These are phyloP conservation scores for Imbricaverruca yamaguchii DNA, from an alignment of 2,888 invertebrate genomes.

Conservation along the genomic window DNA sequence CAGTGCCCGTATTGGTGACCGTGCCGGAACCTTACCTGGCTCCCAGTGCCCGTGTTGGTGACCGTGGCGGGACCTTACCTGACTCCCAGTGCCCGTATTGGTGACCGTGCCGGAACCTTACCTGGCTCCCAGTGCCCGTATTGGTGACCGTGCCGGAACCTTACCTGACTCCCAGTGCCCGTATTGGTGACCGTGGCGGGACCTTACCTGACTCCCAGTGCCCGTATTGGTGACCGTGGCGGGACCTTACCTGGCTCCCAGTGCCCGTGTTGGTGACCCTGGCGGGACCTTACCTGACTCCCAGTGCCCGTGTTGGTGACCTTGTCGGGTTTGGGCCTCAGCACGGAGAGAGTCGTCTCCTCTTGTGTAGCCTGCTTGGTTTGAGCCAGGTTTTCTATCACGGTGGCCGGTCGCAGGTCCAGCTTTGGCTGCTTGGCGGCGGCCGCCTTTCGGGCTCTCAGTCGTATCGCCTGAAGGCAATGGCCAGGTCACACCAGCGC, in stretches of 20 bases:
- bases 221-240: background rate
- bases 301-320: conserved; percentile 85
- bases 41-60: background rate
- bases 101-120: conserved; percentile 32
- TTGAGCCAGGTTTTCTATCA: conserved; percentile 79
- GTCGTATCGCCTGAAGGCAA: conserved; percentile 65
- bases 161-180: conserved; percentile 20
- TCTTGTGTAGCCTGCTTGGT: conserved; percentile 48
- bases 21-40: background rate
- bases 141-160: conserved; percentile 67
- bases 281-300: conserved; percentile 54
- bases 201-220: background rate
- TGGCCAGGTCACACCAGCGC: too few species aligned
- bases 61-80: background rate
- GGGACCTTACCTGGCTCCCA: background rate
- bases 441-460: conserved; percentile 70
- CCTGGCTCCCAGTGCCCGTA: conserved; percentile 82
- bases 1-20: background rate
- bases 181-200: background rate
- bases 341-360: conserved; percentile 8
- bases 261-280: background rate
- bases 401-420: conserved; percentile 63
- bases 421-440: conserved; percentile 67
- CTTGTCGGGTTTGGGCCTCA: conserved; percentile 48
- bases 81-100: background rate